These are phyloP conservation scores for Drosophila parabipectinata DNA, from an alignment of 1,140 invertebrate species.

Conservation along the genomic window DNA sequence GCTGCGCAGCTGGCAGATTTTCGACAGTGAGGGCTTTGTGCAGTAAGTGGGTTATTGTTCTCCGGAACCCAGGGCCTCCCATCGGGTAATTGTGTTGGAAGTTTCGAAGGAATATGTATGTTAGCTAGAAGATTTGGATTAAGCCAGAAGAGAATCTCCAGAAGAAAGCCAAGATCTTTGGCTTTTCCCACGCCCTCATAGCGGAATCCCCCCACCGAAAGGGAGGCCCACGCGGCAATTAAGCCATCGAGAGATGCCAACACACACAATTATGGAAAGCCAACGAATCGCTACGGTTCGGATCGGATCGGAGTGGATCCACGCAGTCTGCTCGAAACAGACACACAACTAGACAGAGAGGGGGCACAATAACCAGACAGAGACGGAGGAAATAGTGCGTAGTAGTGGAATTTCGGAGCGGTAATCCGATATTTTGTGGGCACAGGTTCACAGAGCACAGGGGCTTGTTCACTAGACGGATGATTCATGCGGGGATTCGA, in stretches of 20 bases:
- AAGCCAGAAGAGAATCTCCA: no score
- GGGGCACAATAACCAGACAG: background rate
- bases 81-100: slow-evolving; percentile 24
- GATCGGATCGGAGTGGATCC: slow-evolving; percentile 18
- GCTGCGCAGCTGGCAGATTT: slow-evolving; percentile 21
- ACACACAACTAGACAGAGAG: background rate
- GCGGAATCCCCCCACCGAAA: background rate
- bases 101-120: background rate
- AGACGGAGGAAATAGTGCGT: slow-evolving; percentile 40
- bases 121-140: no score
- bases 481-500: slow-evolving; percentile 50
- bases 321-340: slow-evolving; percentile 40
- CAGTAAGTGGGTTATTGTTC: slow-evolving; percentile 32
- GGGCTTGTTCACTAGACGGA: background rate
- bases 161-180: slow-evolving; percentile 7
- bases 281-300: slow-evolving; percentile 5
- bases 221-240: slow-evolving; percentile 46
- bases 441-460: slow-evolving; percentile 33
- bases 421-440: slow-evolving; percentile 70
- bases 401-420: slow-evolving; percentile 45
- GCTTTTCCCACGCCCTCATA: slow-evolving; percentile 54
- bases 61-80: slow-evolving; percentile 8
- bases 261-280: slow-evolving; percentile 23
- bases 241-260: slow-evolving; percentile 70
- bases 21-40: background rate